A percentile compares a stretch with the other conserved stretches of the same genome.
phyloP scores from a whole-genome alignment of 2,888 invertebrate genomes.

The Himalopsyche tibetana region DNA sequence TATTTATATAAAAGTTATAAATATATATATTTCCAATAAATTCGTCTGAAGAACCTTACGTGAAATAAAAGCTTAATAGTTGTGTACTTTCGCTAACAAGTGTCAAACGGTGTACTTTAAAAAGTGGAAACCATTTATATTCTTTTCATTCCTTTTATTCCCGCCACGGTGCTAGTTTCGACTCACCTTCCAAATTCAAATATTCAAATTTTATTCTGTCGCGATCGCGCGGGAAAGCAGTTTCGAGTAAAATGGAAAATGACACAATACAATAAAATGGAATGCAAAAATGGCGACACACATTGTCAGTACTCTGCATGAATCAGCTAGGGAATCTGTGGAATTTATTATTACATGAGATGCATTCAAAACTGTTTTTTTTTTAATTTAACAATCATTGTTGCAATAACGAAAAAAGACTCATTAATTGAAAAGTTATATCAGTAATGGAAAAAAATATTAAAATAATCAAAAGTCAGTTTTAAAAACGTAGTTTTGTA shows the following conservation, averaged over 20 bases:
- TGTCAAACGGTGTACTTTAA: background rate
- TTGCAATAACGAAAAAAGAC: no score
- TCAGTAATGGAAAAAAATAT: no score
- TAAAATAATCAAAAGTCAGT: no score
- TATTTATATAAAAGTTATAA: no score
- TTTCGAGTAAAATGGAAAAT: conserved; percentile 36
- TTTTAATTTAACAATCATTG: no score
- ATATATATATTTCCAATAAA: no score
- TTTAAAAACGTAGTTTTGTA: no score
- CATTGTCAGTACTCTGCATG: background rate
- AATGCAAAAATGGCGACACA: conserved; percentile 7
- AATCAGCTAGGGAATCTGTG: background rate
- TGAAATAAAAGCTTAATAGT: background rate
- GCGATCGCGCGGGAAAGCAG: conserved; percentile 36
- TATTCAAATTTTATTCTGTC: conserved; percentile 45
- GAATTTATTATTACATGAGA: no score
- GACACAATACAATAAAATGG: conserved; percentile 33
- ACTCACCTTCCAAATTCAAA: conserved; percentile 45
- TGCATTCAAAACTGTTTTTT: no score
- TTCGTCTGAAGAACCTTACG: no score
- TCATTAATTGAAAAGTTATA: no score
- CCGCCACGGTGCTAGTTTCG: conserved; percentile 29
- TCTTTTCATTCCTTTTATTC: background rate
- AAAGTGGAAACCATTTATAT: background rate
- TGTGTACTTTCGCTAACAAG: conserved; percentile 20